Conservation (phyloP, 2,113 vertebrate species). For the Archocentrus centrarchus region DNA sequence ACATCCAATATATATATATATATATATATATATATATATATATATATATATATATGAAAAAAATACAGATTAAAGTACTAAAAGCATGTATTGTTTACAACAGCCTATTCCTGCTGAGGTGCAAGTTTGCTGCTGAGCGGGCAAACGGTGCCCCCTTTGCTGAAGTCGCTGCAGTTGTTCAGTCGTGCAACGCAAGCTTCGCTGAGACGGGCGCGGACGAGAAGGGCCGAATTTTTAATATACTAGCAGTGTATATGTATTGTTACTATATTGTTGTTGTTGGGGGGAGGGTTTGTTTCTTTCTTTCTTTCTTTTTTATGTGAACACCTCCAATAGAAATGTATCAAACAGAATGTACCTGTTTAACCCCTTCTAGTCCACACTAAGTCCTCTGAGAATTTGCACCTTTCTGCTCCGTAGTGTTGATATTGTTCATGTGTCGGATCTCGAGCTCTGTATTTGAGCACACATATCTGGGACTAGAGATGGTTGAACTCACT, state of each 20-base stretch:
- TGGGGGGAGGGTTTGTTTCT: neutral
- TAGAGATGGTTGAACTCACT: conserved; percentile 24
- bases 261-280: conserved; percentile 54
- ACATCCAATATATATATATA: conserved; percentile 33
- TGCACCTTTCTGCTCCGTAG: conserved; percentile 62
- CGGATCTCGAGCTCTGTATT: conserved; percentile 16
- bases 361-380: conserved; percentile 47
- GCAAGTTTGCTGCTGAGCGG: conserved; percentile 40
- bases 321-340: conserved; percentile 48
- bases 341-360: conserved; percentile 66
- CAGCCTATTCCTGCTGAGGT: conserved; percentile 44
- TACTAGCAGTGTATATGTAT: conserved; percentile 40
- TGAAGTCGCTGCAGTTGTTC: conserved; percentile 35
- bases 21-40: too few relatives aligned
- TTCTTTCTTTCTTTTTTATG: conserved; percentile 4
- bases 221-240: conserved; percentile 44
- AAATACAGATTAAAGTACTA: neutral
- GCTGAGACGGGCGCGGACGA: conserved; percentile 9
- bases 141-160: neutral
- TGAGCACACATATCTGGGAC: conserved; percentile 4
- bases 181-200: conserved; percentile 40
- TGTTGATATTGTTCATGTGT: conserved; percentile 39
- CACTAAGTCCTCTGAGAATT: conserved; percentile 42
- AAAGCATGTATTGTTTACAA: conserved; percentile 77
- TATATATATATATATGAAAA: neutral